These are phyloP conservation scores for Drosophila ustulata DNA, from an alignment of 2,888 invertebrate species.

Conservation along the genomic window DNA sequence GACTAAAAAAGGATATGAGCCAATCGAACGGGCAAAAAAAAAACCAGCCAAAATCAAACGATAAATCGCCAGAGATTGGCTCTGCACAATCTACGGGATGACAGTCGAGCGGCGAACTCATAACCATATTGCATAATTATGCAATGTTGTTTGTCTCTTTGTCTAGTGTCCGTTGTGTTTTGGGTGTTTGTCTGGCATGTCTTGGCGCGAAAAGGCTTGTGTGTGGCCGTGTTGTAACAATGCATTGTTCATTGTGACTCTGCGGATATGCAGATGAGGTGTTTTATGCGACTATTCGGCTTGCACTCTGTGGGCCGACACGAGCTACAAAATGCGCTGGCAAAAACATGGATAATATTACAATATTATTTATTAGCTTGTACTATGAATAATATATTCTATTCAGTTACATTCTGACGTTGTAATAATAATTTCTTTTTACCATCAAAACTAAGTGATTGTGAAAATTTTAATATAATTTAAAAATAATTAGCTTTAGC, in stretches of 20 bases:
- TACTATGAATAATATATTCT: no score
- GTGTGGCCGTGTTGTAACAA: slow-evolving; percentile 80
- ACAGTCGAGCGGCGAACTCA: slow-evolving; percentile 33
- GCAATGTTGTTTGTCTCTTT: slow-evolving; percentile 45
- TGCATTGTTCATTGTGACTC: slow-evolving; percentile 61
- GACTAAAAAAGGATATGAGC: slow-evolving; percentile 70
- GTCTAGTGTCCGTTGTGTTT: slow-evolving; percentile 20
- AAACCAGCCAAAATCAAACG: slow-evolving; percentile 46
- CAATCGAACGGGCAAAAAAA: slow-evolving; percentile 29
- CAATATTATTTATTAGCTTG: no score
- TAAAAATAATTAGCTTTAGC: no score
- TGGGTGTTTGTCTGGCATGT: slow-evolving; percentile 70
- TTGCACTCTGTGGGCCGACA: no score
- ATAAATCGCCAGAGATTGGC: slow-evolving; percentile 52
- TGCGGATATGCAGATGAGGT: slow-evolving; percentile 52
- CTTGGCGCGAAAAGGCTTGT: slow-evolving; percentile 77
- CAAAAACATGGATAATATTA: no score
- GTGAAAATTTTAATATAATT: no score
- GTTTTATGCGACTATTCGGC: slow-evolving; percentile 5
- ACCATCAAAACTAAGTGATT: no score
- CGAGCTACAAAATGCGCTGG: no score
- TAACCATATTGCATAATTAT: slow-evolving; percentile 76
- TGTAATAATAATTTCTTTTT: no score
- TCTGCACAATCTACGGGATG: slow-evolving; percentile 31
- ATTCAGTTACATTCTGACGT: no score